Conservation (phyloP, 2,888 invertebrate genomes). For the Bombyx huttoni region DNA sequence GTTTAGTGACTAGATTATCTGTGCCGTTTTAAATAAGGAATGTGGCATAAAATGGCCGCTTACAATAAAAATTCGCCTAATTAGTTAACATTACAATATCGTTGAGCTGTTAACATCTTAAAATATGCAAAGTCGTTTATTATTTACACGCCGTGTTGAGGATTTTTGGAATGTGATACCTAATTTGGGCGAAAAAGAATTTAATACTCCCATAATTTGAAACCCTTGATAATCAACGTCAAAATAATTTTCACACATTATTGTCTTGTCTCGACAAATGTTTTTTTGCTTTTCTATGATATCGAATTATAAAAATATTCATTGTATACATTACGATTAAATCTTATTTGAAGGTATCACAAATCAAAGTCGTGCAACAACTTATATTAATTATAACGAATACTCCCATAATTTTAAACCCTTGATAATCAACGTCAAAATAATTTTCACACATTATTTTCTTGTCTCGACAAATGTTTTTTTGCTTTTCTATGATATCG, state of each 20-base stretch:
- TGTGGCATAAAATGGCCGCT: constrained; percentile 23
- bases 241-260: too few species aligned
- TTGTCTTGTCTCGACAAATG: too few species aligned
- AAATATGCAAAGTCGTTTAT: constrained; percentile 47
- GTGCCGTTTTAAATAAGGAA: constrained; percentile 17
- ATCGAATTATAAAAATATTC: constrained; percentile 2
- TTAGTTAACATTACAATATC: constrained; percentile 49
- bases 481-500: background rate
- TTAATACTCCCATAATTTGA: too few species aligned
- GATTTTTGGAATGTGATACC: constrained; percentile 19
- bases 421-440: too few species aligned
- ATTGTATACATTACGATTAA: constrained; percentile 10
- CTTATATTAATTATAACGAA: constrained; percentile 34
- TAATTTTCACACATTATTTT: too few species aligned
- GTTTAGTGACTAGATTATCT: constrained; percentile 26
- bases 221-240: too few species aligned
- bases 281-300: background rate
- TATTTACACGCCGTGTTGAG: constrained; percentile 50
- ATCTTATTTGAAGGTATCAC: constrained; percentile 33
- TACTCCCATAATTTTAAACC: too few species aligned
- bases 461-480: too few species aligned
- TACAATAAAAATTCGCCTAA: constrained; percentile 38
- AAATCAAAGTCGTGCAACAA: background rate
- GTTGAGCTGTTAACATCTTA: constrained; percentile 64
- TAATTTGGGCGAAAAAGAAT: background rate